Percentiles rank a stretch among this genome's conserved stretches.
Evolutionary conservation across 2,797 vertebrate species (phyloP).

Genomic region (Gymnopithys bicolor): DNA sequence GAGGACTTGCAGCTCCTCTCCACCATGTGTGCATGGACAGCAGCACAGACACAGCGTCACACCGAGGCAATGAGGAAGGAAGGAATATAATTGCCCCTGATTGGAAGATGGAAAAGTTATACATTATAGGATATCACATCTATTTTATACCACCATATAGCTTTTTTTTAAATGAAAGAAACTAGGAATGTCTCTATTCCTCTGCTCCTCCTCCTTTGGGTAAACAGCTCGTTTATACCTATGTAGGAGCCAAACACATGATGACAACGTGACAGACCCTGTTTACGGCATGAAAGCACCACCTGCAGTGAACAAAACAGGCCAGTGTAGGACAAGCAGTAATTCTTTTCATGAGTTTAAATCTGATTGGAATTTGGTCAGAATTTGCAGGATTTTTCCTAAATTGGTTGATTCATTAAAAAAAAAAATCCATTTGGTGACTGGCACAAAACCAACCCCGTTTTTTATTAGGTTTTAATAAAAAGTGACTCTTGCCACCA

Average conservation of each 20-base stretch:
- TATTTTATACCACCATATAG: not conserved
- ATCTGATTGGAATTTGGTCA: conserved; percentile 19
- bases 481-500: not conserved
- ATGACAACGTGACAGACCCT: conserved; percentile 9
- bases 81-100: not conserved
- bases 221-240: not conserved
- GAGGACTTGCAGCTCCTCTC: conserved; percentile 8
- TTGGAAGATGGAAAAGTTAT: not conserved
- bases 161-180: not conserved
- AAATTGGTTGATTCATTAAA: not conserved
- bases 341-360: conserved; percentile 47
- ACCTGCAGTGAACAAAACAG: conserved; percentile 25
- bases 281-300: not conserved
- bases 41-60: not conserved
- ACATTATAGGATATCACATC: not conserved
- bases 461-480: not conserved
- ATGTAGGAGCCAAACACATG: not conserved
- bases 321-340: not conserved
- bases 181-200: not conserved
- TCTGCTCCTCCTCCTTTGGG: not conserved
- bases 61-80: not conserved
- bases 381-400: conserved; percentile 37
- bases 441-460: not conserved
- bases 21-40: not conserved
- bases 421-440: not conserved